These are phyloP conservation scores for Aphelinus certus DNA, from an alignment of 1,140 invertebrate species.

Conservation along the genomic window DNA sequence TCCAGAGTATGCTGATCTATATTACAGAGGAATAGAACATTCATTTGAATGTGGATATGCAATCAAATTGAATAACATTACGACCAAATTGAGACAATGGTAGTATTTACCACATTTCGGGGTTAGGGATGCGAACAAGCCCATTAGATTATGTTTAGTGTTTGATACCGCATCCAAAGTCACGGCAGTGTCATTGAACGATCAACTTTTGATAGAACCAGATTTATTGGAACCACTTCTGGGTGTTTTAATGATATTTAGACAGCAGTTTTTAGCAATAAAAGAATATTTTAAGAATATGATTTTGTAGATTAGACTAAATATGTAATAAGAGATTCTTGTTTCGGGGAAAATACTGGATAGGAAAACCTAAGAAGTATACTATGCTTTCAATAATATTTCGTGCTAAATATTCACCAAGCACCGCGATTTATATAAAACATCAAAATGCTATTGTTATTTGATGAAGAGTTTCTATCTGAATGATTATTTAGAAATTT, in stretches of 20 bases:
- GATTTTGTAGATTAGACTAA: not conserved
- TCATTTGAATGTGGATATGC: not conserved
- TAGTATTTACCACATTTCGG: slow-evolving; percentile 28
- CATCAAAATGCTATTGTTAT: slow-evolving; percentile 23
- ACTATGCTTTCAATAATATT: not conserved
- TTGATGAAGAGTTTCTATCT: not conserved
- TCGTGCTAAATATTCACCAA: not conserved
- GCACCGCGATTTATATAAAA: not conserved
- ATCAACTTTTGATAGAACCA: slow-evolving; percentile 25
- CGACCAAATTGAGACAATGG: not conserved
- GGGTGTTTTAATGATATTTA: not conserved
- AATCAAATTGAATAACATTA: no score
- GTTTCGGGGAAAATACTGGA: not conserved
- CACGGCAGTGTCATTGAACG: slow-evolving; percentile 26
- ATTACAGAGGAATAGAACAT: slow-evolving; percentile 3
- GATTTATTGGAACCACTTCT: not conserved
- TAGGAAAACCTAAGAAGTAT: not conserved
- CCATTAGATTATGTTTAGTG: slow-evolving; percentile 27
- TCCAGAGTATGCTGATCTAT: not conserved
- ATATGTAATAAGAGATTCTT: not conserved
- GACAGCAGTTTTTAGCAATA: not conserved
- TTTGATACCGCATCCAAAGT: slow-evolving; percentile 35
- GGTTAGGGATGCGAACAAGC: slow-evolving; percentile 23
- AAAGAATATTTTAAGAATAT: not conserved
- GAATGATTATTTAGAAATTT: slow-evolving; percentile 19